phyloP scores from a whole-genome alignment of 2,113 vertebrate species.

The Sturnira hondurensis region DNA sequence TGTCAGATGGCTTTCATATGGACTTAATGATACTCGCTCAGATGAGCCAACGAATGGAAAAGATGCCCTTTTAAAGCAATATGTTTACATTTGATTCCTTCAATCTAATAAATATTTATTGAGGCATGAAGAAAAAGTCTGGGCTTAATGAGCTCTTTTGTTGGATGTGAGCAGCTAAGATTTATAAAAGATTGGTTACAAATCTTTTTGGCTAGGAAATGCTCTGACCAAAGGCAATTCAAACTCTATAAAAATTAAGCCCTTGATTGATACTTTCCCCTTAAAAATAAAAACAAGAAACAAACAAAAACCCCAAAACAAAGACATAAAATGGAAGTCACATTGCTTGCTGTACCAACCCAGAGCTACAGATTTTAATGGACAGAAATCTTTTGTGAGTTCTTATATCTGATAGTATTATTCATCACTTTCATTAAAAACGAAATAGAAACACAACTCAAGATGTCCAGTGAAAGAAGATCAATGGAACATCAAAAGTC shows the following conservation, averaged over 20 bases:
- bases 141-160: neutral
- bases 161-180: neutral
- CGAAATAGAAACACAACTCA: neutral
- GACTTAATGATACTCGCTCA: neutral
- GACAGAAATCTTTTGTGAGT: neutral
- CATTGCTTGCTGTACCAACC: neutral
- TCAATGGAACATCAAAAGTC: neutral
- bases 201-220: neutral
- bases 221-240: neutral
- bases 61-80: neutral
- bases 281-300: neutral
- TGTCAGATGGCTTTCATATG: neutral
- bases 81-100: neutral
- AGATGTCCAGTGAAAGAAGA: neutral
- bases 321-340: neutral
- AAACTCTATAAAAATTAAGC: constrained; percentile 1
- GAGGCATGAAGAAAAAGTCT: neutral
- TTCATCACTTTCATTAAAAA: neutral
- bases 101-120: constrained; percentile 14
- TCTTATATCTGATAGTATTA: neutral
- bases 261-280: neutral
- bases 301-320: neutral
- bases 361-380: neutral
- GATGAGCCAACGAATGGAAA: neutral
- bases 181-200: neutral